Conservation (phyloP, 2,113 vertebrate species). For the Tapirus terrestris region DNA sequence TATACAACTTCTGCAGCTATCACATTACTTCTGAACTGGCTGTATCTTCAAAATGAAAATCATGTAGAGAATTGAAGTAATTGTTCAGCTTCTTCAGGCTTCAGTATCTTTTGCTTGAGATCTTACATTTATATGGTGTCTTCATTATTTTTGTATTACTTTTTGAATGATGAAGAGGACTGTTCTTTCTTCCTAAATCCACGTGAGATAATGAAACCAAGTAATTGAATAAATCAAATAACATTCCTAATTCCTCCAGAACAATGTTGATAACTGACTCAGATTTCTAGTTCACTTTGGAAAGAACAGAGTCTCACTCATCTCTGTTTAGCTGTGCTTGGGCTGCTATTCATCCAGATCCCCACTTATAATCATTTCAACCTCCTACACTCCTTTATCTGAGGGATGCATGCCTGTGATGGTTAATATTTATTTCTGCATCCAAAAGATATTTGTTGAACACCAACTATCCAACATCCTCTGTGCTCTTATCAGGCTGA, state of each 20-base stretch:
- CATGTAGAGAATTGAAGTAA: neutral
- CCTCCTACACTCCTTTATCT: neutral
- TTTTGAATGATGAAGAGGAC: neutral
- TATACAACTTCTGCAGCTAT: neutral
- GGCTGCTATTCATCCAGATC: neutral
- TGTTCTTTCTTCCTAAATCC: conserved; percentile 4
- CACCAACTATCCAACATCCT: neutral
- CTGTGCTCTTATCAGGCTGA: neutral
- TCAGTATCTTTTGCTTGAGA: neutral
- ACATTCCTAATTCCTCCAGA: conserved; percentile 27
- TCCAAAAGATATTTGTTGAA: neutral
- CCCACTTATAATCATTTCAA: neutral
- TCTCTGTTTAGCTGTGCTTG: neutral
- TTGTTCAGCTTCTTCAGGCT: neutral
- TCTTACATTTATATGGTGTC: neutral
- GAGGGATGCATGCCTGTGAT: neutral
- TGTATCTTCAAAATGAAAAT: conserved; percentile 34
- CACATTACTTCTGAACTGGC: neutral
- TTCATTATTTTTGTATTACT: neutral
- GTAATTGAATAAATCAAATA: conserved; percentile 45
- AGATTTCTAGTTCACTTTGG: neutral
- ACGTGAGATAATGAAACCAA: conserved; percentile 13
- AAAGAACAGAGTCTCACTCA: neutral
- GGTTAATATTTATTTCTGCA: neutral
- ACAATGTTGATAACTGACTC: neutral